Evolutionary conservation across 1,140 invertebrate genomes (phyloP).

Genomic region (Aporrectodea caliginosa): DNA sequence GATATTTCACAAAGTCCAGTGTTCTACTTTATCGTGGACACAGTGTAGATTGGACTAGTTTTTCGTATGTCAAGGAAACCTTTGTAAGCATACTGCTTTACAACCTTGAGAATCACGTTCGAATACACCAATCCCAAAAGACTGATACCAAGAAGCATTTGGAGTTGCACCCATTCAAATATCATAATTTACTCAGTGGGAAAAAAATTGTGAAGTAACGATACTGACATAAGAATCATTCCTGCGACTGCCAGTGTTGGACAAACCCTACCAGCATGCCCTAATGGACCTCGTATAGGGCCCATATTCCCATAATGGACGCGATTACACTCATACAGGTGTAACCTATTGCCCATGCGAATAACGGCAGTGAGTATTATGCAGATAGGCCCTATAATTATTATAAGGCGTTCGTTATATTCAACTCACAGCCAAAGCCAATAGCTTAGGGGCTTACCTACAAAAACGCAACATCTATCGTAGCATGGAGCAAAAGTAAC

Average conservation of each 20-base stretch:
- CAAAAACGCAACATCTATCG: neutral
- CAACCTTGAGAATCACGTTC: neutral
- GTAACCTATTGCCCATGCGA: too few relatives aligned
- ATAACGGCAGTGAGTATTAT: too few relatives aligned
- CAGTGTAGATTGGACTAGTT: neutral
- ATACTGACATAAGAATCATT: neutral
- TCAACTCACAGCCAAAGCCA: constrained; percentile 10
- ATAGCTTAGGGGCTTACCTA: neutral
- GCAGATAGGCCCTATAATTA: too few relatives aligned
- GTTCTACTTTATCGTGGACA: too few relatives aligned
- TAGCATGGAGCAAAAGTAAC: neutral
- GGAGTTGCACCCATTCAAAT: constrained; percentile 30
- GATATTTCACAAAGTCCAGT: too few relatives aligned
- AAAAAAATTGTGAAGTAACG: neutral
- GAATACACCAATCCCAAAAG: constrained; percentile 1
- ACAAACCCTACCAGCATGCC: too few relatives aligned
- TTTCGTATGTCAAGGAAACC: constrained; percentile 15
- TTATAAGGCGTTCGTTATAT: neutral
- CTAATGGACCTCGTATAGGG: too few relatives aligned
- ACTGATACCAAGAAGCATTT: constrained; percentile 14
- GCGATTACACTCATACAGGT: too few relatives aligned
- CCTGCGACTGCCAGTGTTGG: neutral
- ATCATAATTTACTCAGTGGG: neutral
- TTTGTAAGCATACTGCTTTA: constrained; percentile 14
- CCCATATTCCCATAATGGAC: too few relatives aligned